Evolutionary conservation across 2,888 invertebrate genomes (phyloP).

Genomic region (Euplexia lucipara): DNA sequence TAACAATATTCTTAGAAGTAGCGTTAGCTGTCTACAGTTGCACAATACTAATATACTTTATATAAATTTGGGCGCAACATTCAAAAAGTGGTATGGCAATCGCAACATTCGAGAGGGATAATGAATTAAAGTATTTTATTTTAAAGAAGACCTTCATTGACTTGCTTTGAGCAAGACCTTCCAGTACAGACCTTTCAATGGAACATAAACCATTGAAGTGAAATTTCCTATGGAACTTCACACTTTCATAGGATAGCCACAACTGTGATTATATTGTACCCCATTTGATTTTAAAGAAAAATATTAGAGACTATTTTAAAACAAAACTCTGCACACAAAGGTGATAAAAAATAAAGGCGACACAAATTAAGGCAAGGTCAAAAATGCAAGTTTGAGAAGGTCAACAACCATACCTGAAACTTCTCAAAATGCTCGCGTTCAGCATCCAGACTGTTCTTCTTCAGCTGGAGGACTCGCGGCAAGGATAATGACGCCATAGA

Average conservation of each 20-base stretch:
- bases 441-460: conserved; percentile 94
- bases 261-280: neutral
- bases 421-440: conserved; percentile 96
- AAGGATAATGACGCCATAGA: conserved; percentile 94
- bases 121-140: too few species aligned
- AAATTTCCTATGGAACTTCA: conserved; percentile 16
- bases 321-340: neutral
- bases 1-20: too few species aligned
- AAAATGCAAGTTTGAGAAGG: conserved; percentile 43
- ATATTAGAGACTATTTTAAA: neutral
- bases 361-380: conserved; percentile 44
- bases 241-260: neutral
- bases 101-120: too few species aligned
- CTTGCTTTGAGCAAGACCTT: conserved; percentile 17
- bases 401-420: conserved; percentile 92
- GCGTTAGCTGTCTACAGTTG: too few species aligned
- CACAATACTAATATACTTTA: too few species aligned
- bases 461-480: conserved; percentile 93
- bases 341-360: conserved; percentile 3
- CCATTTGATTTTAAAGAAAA: neutral
- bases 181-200: neutral
- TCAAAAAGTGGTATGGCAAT: too few species aligned
- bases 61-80: too few species aligned
- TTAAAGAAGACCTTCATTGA: neutral
- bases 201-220: neutral